A percentile compares a stretch with the other conserved stretches of the same genome.
These are phyloP conservation scores for Cataglyphis livida DNA, from an alignment of 2,888 invertebrate genomes.

Conservation along the genomic window DNA sequence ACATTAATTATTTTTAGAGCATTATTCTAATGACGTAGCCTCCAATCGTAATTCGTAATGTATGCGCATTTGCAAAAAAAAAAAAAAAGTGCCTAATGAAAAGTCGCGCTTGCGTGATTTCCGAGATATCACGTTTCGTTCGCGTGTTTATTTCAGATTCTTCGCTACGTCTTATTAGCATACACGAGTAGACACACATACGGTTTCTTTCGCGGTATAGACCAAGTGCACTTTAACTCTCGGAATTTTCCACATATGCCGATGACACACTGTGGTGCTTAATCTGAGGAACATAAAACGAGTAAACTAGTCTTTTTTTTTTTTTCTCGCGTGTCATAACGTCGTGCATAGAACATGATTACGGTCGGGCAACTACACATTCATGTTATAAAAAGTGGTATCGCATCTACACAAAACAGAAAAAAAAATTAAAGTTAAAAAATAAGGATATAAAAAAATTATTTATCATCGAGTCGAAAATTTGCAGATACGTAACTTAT, in stretches of 20 bases:
- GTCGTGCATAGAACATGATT: neutral
- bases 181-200: neutral
- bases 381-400: neutral
- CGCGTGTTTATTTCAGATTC: conserved; percentile 2
- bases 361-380: neutral
- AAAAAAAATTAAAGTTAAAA: neutral
- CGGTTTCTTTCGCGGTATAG: neutral
- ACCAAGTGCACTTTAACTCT: neutral
- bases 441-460: neutral
- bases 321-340: conserved; percentile 6
- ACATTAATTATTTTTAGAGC: neutral
- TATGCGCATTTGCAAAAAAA: neutral
- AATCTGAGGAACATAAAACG: neutral
- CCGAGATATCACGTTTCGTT: conserved; percentile 24
- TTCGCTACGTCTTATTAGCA: neutral
- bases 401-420: neutral
- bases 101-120: neutral
- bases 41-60: neutral
- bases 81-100: neutral
- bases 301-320: neutral
- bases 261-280: neutral
- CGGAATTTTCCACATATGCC: conserved; percentile 51
- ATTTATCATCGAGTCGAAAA: neutral
- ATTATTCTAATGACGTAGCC: neutral
- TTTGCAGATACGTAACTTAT: neutral